A percentile compares a stretch with the other conserved stretches of the same genome.
Evolutionary conservation across 1,140 invertebrate genomes (phyloP).

Genomic region (Akabosia matsudoensis): DNA sequence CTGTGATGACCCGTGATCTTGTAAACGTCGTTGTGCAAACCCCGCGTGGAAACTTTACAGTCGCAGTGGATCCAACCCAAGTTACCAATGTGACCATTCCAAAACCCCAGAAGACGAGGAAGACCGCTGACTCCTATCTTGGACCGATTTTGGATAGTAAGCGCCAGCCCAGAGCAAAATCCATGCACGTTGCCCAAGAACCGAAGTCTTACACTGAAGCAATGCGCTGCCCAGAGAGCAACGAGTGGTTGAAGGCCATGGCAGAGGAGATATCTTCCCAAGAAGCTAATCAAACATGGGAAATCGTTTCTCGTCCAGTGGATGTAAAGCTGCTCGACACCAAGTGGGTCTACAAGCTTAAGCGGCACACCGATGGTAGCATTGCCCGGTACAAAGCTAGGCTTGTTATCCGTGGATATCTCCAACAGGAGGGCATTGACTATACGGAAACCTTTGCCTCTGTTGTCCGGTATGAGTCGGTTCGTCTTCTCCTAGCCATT

Average conservation of each 20-base stretch:
- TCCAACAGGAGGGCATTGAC: slow-evolving; percentile 46
- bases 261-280: slow-evolving; percentile 42
- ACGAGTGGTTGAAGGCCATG: slow-evolving; percentile 42
- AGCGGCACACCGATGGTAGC: too few species aligned
- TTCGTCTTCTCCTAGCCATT: slow-evolving; percentile 46
- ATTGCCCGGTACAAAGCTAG: slow-evolving; percentile 50
- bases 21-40: too few species aligned
- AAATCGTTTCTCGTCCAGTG: slow-evolving; percentile 49
- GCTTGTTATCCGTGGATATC: slow-evolving; percentile 49
- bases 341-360: slow-evolving; percentile 46
- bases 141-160: too few species aligned
- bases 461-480: slow-evolving; percentile 47
- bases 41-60: neutral
- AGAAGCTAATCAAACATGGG: slow-evolving; percentile 43
- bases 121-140: neutral
- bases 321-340: slow-evolving; percentile 43
- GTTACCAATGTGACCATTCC: neutral
- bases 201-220: slow-evolving; percentile 32
- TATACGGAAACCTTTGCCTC: slow-evolving; percentile 48
- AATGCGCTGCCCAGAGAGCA: slow-evolving; percentile 15
- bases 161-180: too few species aligned
- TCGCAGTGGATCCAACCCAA: neutral
- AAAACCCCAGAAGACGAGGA: neutral
- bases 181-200: neutral
- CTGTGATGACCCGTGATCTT: too few species aligned